phyloP scores from a whole-genome alignment of 2,888 invertebrate species.

The Limnephilus lunatus region DNA sequence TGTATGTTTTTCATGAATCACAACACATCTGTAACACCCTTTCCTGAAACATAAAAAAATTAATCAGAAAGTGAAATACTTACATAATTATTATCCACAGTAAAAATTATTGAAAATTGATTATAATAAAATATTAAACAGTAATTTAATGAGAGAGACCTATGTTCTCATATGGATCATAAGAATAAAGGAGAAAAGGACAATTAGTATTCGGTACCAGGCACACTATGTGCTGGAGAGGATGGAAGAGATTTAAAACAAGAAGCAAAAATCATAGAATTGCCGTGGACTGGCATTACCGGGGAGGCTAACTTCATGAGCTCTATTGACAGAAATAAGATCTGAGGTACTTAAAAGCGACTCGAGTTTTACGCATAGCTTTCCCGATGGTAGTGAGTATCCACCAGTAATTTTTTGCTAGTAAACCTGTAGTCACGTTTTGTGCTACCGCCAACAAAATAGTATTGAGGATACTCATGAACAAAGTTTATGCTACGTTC shows the following conservation, averaged over 20 bases:
- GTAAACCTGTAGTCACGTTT: no score
- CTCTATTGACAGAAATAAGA: neutral
- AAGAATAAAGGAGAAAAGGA: neutral
- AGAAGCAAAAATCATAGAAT: neutral
- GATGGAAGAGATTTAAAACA: neutral
- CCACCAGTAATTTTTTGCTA: no score
- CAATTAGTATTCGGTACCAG: neutral
- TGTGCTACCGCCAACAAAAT: no score
- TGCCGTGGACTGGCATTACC: neutral
- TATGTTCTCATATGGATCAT: neutral
- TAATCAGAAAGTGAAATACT: neutral
- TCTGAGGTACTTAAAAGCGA: no score
- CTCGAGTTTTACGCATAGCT: no score
- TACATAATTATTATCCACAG: neutral
- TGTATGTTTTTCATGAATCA: conserved; percentile 95
- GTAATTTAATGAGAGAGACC: neutral
- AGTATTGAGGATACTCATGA: no score
- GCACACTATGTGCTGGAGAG: neutral
- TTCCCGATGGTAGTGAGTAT: no score
- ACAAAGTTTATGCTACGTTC: no score
- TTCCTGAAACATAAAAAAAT: conserved; percentile 81
- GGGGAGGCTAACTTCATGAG: neutral
- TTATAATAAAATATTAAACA: neutral
- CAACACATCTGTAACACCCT: conserved; percentile 95
- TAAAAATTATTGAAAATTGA: neutral